These are phyloP conservation scores for Coelopa frigida DNA, from an alignment of 1,140 invertebrate species.

Conservation along the genomic window DNA sequence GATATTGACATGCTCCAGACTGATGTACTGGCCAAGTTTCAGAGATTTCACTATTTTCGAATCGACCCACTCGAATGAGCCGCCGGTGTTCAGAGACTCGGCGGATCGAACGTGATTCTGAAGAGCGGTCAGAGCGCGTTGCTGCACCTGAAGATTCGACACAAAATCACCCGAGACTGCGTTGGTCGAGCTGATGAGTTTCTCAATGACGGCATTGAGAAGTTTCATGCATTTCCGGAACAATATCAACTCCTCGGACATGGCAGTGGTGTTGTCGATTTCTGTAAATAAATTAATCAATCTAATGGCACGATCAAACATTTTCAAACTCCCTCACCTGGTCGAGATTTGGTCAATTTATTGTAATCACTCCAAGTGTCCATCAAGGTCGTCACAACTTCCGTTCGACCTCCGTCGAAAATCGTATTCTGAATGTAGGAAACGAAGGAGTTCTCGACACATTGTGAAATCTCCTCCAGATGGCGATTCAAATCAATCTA, in stretches of 20 bases:
- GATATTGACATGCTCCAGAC: conserved; percentile 92
- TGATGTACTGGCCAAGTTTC: conserved; percentile 37
- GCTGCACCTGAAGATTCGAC: conserved; percentile 10
- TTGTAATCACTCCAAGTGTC: conserved; percentile 35
- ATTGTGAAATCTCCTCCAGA: conserved; percentile 53
- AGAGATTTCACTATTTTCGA: conserved; percentile 75
- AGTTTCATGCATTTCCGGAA: conserved; percentile 24
- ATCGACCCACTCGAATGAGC: conserved; percentile 97
- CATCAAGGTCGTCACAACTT: conserved; percentile 17
- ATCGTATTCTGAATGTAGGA: conserved; percentile 36
- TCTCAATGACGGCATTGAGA: conserved; percentile 18
- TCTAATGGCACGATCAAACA: background rate
- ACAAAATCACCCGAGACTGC: background rate
- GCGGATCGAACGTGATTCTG: conserved; percentile 40
- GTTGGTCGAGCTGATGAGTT: background rate
- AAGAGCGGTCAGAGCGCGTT: conserved; percentile 15
- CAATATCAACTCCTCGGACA: conserved; percentile 24
- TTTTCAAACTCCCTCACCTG: conserved; percentile 20
- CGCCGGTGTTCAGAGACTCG: conserved; percentile 63
- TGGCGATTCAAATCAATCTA: conserved; percentile 65
- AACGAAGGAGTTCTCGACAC: conserved; percentile 43
- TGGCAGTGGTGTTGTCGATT: background rate
- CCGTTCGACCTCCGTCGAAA: conserved; percentile 14
- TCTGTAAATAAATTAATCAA: background rate
- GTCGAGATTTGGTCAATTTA: conserved; percentile 16